Base-by-base conservation (phyloP, 2,888 invertebrate genomes). In the Lasioglossum zephyrum region DNA sequence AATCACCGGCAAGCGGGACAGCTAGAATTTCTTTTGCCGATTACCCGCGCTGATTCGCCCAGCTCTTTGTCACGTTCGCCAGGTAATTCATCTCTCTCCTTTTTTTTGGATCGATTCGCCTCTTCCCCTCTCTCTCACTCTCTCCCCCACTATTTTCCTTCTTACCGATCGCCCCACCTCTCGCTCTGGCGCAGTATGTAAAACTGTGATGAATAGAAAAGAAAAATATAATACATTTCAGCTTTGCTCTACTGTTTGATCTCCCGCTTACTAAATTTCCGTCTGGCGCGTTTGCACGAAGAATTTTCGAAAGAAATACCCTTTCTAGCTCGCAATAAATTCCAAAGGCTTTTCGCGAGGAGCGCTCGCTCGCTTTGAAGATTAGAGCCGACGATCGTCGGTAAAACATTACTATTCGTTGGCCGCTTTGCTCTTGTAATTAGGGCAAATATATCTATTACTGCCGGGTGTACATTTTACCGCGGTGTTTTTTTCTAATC, bases 1-100 rank as follows among this genome's bases (percentile, higher is more conserved):
- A 78, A 78, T 78, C 78, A 41, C 39, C 31, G 78, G 44, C 5
- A 31, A 70, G n/a, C 72, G 76, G 69, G 41, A 11, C 57, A 16
- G 16, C 63, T 6, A 31, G 31, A 63, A 63, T 63, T 63, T 63
- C 63, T 63, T 63, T 63, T 31, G 31, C 31, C 63, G 63, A 63
- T 63, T 63, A 63, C 26, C 16, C 60, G 60, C 63, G 6, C 63
- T 31, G 31, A 63, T 63, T 63, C 31, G 26, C 16, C 63, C 63
- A 16, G 63, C 63, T 31, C 63, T 63, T 31, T 63, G 63, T 16
- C 31, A 63, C 31, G 63, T 31, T 31, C 63, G 2, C 31, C 31
- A 16, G 31, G 6, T 63, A 63, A 31, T 63, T 31, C 63, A 2
- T 63, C 31, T 63, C 13, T 63, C n/a, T n/a, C n/a, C 4, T 11